These are phyloP conservation scores for Mormyrus hasselquistii DNA, from an alignment of 2,797 vertebrate species.

Conservation along the genomic window DNA sequence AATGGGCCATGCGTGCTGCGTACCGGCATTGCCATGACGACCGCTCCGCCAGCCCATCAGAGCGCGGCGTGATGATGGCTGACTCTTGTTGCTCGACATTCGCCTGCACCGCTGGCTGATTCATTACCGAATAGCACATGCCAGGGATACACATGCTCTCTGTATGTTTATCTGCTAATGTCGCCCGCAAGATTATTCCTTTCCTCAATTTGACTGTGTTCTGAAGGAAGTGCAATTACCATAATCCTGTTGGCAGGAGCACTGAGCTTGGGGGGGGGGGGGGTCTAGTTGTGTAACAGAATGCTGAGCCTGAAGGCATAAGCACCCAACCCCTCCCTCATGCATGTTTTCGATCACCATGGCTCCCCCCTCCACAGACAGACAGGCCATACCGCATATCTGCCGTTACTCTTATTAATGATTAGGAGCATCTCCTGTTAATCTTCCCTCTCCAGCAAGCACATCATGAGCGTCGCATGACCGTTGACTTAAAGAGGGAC, in stretches of 20 bases:
- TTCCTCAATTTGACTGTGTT: background rate
- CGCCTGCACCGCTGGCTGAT: background rate
- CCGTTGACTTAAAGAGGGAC: background rate
- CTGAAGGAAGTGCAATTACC: background rate
- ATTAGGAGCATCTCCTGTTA: background rate
- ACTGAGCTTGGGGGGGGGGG: background rate
- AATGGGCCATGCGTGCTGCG: background rate
- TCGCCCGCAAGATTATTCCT: background rate
- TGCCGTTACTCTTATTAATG: background rate
- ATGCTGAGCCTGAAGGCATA: background rate
- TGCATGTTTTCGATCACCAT: background rate
- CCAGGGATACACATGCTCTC: background rate
- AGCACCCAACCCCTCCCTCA: background rate
- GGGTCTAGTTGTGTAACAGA: background rate
- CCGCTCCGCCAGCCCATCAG: background rate
- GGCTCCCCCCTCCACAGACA: background rate
- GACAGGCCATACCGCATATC: background rate
- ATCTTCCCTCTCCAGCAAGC: background rate
- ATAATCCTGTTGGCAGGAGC: background rate
- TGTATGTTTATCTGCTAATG: background rate
- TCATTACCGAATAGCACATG: background rate
- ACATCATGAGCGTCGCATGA: background rate
- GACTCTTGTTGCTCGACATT: background rate
- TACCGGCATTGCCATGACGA: conserved; percentile 1
- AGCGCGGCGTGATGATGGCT: background rate